Base-by-base conservation (phyloP, 2,888 invertebrate genomes). In the Drosophila lacicola region DNA sequence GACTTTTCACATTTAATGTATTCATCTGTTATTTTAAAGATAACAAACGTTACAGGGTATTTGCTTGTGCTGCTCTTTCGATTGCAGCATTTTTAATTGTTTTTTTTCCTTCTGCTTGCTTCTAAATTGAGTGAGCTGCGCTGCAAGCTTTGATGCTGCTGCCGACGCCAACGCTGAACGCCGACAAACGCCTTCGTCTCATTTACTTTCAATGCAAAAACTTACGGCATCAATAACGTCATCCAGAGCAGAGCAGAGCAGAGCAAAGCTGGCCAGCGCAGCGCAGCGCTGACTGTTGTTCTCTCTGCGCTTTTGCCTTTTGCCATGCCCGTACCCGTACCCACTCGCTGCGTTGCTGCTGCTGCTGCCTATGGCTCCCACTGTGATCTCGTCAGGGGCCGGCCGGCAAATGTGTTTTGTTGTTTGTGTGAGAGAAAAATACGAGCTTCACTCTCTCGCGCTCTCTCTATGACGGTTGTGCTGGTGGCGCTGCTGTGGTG, bases 171-270 rank as follows among this genome's bases (percentile, higher is more conserved):
- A 57, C 70, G 57, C 49, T 17, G 14, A 51, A 39, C 34, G 37
- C 11, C 34, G 50, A 8, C 42, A 51, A 57, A 58, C 44, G 57
- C 54, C 70, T 63, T 34, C 14, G 70, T 41, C 41, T 54, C 39
- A 50, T 62, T 69, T 58, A 46, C 53, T 62, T 62, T 74, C 47
- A 73, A 73, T 57, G 63, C 17, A 67, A 47, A 47, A 58, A 60
- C 72, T 78, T 78, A 81, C 68, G 82, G 68, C 81, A 78, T 76
- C 78, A 66, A 78, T 78, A 81, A 81, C 84, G 81, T 84, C 81
- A 80, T 78, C 64, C 36, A 37, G 17, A 19, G 49, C 57, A 64
- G 21, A 21, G 49, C 57, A 64, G 21, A 21, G 25, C 25, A 29
- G 29, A 29, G 29, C 29, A 29, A 8, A 29, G 29, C 29, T 29